Percentiles rank a stretch among this genome's conserved stretches.
phyloP scores from a whole-genome alignment of 2,888 invertebrate genomes.

The Lasioglossum malachurum region DNA sequence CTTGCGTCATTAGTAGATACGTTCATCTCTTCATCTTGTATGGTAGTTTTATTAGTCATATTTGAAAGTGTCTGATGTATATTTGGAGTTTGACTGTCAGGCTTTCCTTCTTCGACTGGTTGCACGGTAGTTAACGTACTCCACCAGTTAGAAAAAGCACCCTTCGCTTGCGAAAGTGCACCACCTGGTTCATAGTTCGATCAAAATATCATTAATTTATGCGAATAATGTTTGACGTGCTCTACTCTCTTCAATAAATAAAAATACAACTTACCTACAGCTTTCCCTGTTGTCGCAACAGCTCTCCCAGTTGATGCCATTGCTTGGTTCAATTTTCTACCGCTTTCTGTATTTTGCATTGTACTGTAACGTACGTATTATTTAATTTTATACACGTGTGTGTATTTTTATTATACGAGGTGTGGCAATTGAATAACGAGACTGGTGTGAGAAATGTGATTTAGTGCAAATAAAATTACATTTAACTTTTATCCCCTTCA shows the following conservation, averaged over 20 bases:
- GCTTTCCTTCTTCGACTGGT: constrained; percentile 75
- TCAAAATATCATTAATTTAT: background rate
- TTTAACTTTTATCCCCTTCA: no score
- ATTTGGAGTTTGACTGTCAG: constrained; percentile 72
- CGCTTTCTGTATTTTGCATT: constrained; percentile 97
- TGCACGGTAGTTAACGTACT: constrained; percentile 89
- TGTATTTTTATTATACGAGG: background rate
- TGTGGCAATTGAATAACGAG: no score
- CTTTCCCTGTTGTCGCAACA: constrained; percentile 92
- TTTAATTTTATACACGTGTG: background rate
- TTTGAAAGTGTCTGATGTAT: constrained; percentile 65
- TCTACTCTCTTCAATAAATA: constrained; percentile 15
- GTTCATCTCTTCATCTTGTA: constrained; percentile 60
- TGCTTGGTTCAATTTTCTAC: constrained; percentile 96
- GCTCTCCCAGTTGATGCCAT: constrained; percentile 96
- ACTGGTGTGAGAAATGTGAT: no score
- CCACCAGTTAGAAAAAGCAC: constrained; percentile 95
- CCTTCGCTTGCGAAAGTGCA: constrained; percentile 94
- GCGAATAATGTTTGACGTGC: constrained; percentile 1
- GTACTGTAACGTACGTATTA: constrained; percentile 87
- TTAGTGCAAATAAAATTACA: no score
- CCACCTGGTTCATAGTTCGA: constrained; percentile 87
- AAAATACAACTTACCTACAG: constrained; percentile 87
- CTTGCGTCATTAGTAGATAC: constrained; percentile 63
- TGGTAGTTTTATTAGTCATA: constrained; percentile 57